Evolutionary conservation across 1,140 invertebrate genomes (phyloP).

Genomic region (Acyrthosiphon pisum): DNA sequence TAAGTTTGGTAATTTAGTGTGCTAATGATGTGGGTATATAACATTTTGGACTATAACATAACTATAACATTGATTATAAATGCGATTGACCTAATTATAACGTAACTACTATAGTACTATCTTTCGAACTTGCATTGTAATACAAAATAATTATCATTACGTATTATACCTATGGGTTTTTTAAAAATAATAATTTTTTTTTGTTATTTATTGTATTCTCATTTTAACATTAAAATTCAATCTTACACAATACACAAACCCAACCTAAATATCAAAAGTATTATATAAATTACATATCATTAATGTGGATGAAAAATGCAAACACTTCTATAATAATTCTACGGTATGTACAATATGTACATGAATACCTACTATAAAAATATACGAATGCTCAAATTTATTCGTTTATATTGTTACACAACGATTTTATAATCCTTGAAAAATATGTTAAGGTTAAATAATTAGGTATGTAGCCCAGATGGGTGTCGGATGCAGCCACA

Average conservation of each 20-base stretch:
- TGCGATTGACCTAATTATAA: background rate
- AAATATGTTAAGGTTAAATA: constrained; percentile 6
- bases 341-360: background rate
- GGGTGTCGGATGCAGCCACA: background rate
- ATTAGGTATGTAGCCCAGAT: background rate
- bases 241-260: background rate
- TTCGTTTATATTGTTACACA: background rate
- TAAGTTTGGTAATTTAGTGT: background rate
- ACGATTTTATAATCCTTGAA: constrained; percentile 11
- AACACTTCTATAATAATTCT: background rate
- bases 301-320: background rate
- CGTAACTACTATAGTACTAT: background rate
- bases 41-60: background rate
- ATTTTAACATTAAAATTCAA: background rate
- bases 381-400: background rate
- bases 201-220: background rate
- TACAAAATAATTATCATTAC: background rate
- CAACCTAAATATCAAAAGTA: background rate
- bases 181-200: background rate
- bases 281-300: background rate
- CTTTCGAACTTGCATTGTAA: background rate
- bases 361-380: background rate
- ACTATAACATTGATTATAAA: too few species aligned
- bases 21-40: background rate
- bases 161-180: too few species aligned